These are phyloP conservation scores for Mycalesis mineus DNA, from an alignment of 2,888 invertebrate species.

Conservation along the genomic window DNA sequence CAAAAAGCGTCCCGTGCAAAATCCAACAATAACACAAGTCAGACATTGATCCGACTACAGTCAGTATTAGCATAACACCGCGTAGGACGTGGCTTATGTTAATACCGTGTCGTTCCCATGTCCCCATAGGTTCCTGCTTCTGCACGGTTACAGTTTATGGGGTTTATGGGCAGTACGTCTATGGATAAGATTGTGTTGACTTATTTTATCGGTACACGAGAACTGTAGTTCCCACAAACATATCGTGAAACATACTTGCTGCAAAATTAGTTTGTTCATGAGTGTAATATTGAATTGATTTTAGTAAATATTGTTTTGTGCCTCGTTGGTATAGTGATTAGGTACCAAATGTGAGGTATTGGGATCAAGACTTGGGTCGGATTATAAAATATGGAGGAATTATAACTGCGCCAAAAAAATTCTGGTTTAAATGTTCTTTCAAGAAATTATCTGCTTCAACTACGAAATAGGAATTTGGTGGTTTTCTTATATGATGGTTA, in stretches of 20 bases:
- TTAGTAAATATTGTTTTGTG: too few species aligned
- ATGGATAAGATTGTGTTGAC: not conserved
- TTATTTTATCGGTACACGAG: slow-evolving; percentile 2
- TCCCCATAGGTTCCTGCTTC: slow-evolving; percentile 5
- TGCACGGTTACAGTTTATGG: slow-evolving; percentile 6
- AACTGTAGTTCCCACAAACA: not conserved
- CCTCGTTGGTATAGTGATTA: too few species aligned
- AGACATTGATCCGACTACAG: slow-evolving; percentile 1
- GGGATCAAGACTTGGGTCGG: too few species aligned
- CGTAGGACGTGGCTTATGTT: slow-evolving; percentile 16
- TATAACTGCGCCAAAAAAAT: too few species aligned
- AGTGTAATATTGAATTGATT: too few species aligned
- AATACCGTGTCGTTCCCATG: slow-evolving; percentile 15
- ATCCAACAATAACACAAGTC: not conserved
- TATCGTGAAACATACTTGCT: not conserved
- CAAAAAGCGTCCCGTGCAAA: not conserved
- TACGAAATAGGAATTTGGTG: too few species aligned
- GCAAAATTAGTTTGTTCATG: too few species aligned
- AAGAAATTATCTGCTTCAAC: too few species aligned
- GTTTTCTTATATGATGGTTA: too few species aligned
- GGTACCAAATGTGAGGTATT: too few species aligned
- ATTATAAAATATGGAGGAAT: too few species aligned
- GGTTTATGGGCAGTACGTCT: not conserved
- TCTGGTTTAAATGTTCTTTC: too few species aligned
- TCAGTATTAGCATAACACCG: slow-evolving; percentile 3